Conservation (phyloP, 30 jellyfish, hydroid and myxozoan species). For the Aurelia coerulea region DNA sequence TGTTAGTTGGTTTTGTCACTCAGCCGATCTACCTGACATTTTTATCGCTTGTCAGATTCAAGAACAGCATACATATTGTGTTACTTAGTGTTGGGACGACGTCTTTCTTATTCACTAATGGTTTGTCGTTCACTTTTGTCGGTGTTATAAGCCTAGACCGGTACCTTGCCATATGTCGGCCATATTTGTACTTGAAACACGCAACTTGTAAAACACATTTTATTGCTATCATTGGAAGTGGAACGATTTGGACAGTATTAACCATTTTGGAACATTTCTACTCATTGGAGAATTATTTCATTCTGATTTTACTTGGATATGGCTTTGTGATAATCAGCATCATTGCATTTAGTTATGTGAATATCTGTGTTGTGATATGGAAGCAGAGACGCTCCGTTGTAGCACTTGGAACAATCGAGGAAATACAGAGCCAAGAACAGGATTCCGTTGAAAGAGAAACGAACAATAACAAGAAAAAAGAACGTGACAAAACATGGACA, state of each 20-base stretch:
- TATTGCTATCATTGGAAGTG: neutral
- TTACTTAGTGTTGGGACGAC: neutral
- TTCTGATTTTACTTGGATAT: too few relatives aligned
- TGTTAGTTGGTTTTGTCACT: constrained; percentile 1
- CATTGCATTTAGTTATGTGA: too few relatives aligned
- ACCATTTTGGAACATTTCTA: neutral
- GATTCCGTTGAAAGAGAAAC: too few relatives aligned
- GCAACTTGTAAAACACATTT: constrained; percentile 15
- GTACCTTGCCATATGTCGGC: constrained; percentile 13
- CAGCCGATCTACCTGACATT: neutral
- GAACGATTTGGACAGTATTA: neutral
- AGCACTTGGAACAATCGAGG: too few relatives aligned
- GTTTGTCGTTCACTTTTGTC: constrained; percentile 2
- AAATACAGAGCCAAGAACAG: too few relatives aligned
- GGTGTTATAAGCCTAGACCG: constrained; percentile 14
- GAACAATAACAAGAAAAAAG: too few relatives aligned
- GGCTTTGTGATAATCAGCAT: too few relatives aligned
- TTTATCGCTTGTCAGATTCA: neutral
- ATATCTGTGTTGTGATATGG: too few relatives aligned
- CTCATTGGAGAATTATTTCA: neutral
- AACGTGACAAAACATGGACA: too few relatives aligned
- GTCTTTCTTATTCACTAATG: neutral
- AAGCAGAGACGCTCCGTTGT: too few relatives aligned
- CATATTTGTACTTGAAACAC: neutral
- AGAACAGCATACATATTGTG: neutral